Conservation (phyloP, 2,113 vertebrate species). For the Ardeotis arabs region DNA sequence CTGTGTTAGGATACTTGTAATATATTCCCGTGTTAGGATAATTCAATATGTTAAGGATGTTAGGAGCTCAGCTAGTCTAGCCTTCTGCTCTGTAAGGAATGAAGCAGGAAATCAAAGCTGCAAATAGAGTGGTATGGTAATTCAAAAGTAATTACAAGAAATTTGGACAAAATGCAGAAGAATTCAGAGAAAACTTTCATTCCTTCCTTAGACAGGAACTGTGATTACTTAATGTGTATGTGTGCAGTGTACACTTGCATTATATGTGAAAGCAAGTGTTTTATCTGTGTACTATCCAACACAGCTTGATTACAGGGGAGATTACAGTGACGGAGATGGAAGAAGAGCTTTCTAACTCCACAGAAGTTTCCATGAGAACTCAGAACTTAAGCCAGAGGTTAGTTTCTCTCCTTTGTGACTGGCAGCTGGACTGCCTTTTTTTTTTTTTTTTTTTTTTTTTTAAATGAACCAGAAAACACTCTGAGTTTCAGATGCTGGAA, state of each 20-base stretch:
- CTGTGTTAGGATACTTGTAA: background rate
- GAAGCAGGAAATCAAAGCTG: background rate
- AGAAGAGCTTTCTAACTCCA: background rate
- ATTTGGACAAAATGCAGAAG: background rate
- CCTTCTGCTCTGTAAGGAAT: background rate
- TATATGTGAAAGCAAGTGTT: background rate
- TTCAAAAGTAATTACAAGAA: background rate
- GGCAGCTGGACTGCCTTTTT: background rate
- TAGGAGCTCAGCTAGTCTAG: background rate
- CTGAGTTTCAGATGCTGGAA: background rate
- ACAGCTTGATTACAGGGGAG: background rate
- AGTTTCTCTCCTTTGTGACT: background rate
- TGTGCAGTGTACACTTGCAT: background rate
- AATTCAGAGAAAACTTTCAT: background rate
- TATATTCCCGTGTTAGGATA: background rate
- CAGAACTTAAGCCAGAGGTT: background rate
- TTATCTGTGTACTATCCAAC: background rate
- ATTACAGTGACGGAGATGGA: background rate
- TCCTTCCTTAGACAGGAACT: background rate
- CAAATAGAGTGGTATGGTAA: background rate
- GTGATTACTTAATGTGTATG: background rate
- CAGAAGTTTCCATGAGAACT: background rate
- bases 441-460: background rate
- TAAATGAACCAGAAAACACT: background rate
- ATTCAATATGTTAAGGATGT: background rate